Conservation (phyloP, 2,888 invertebrate species). For the Smittia aterrima region DNA sequence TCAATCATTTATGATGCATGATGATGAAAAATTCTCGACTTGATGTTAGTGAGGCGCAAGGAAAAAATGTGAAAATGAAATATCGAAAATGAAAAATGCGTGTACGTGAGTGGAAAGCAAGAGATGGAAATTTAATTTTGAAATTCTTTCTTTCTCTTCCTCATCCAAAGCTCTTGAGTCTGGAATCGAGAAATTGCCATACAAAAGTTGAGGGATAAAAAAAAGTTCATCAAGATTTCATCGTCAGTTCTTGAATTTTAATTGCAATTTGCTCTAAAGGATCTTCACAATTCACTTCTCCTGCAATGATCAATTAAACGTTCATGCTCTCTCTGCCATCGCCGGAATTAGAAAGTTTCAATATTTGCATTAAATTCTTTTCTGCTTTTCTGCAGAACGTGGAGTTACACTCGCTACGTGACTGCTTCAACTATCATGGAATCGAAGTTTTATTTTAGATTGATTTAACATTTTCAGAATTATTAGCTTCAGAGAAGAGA, state of each 20-base stretch:
- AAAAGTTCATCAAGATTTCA: conserved; percentile 1
- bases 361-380: not conserved
- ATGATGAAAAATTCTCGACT: conserved; percentile 12
- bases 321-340: not conserved
- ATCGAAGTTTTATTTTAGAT: not conserved
- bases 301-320: not conserved
- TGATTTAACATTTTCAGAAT: not conserved
- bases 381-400: not conserved
- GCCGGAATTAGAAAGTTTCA: conserved; percentile 3
- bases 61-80: conserved; percentile 28
- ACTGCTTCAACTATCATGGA: not conserved
- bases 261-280: not conserved
- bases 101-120: conserved; percentile 22
- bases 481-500: not conserved
- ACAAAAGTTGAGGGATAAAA: no score
- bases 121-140: conserved; percentile 26
- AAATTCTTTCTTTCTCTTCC: conserved; percentile 19
- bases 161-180: not conserved
- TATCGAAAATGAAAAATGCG: conserved; percentile 38
- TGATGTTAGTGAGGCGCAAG: not conserved
- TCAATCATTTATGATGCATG: conserved; percentile 30
- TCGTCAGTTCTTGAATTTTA: not conserved
- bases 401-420: not conserved
- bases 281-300: not conserved
- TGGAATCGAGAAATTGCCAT: not conserved